Evolutionary conservation across 2,113 vertebrate genomes (phyloP), one percentile per base, ranked within the genome.

Genomic region (Chlorocebus sabaeus): DNA sequence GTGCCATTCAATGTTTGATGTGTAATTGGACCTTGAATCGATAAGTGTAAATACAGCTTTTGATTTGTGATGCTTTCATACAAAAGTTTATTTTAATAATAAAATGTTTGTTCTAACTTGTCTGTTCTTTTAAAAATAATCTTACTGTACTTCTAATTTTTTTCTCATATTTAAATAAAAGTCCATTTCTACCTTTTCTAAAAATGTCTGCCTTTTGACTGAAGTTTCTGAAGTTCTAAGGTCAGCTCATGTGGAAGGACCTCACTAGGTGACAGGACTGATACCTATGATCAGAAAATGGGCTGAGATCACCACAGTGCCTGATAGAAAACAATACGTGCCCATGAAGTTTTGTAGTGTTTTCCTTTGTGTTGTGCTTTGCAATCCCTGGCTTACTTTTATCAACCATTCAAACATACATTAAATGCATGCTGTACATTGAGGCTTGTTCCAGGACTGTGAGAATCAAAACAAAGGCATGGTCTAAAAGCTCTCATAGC

Each of bases 81-180:
- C 45, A 98, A 98, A 97, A 1, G 13, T 97, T 98, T 98, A 98
- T 98, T 98, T 98, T 98, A 85, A 97, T 98, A 99, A 98, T 99
- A 99, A 99, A 96, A 57, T 23, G 12, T 96, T 98, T 97, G 81
- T 97, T 90, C 20, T 78, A 78, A n/a, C 30, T 97, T 97, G 96
- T 83, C 78, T 95, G 35, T 57, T 45, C 90, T 45, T 83, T 73
- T 4, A 70, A 50, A 48, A 22, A 61, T 94, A 48, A 2, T 92
- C 18, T 84, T 93, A 25, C 25, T 73, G 22, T 14, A 57, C 68
- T 25, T 45, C 14, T 67, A 8, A 79, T 50, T 59, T 13, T 90
- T 76, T 27, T 8, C 2, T 95, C 13, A 1, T 68, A 40, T 84
- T 95, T 88, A 57, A 91, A 89, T 72, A 78, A 72, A 92, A 95